Percentiles rank a stretch among this genome's conserved stretches.
Evolutionary conservation across 1,140 invertebrate genomes (phyloP).

Genomic region (Drosophila jambulina): DNA sequence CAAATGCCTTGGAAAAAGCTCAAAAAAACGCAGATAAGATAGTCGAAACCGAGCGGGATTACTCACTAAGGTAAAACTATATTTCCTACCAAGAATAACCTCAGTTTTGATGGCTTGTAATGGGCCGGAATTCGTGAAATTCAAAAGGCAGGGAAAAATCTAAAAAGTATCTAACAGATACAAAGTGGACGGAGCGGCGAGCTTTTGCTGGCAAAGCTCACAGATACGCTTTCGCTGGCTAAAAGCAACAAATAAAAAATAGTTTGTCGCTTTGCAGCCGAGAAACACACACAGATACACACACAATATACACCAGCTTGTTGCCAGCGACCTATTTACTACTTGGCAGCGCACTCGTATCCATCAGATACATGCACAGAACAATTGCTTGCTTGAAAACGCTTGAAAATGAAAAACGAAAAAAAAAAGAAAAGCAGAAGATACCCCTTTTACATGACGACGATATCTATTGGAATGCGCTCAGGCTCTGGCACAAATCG

Average conservation of each 20-base stretch:
- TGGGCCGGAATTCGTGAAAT: constrained; percentile 15
- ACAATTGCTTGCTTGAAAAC: constrained; percentile 26
- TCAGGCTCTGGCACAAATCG: constrained; percentile 6
- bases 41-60: constrained; percentile 14
- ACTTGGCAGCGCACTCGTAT: constrained; percentile 37
- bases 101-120: background rate
- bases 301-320: constrained; percentile 20
- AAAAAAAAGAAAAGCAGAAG: constrained; percentile 1
- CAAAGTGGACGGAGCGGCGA: constrained; percentile 30
- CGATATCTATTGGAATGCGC: constrained; percentile 50
- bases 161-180: constrained; percentile 41
- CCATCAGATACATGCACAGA: constrained; percentile 55
- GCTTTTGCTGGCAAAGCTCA: constrained; percentile 45
- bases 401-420: constrained; percentile 5
- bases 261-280: constrained; percentile 45
- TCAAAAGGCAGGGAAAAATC: constrained; percentile 11
- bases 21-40: constrained; percentile 31
- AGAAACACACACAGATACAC: background rate
- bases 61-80: constrained; percentile 5
- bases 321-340: constrained; percentile 59
- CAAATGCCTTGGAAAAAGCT: constrained; percentile 46
- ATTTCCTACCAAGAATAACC: background rate
- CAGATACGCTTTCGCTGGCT: constrained; percentile 27
- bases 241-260: constrained; percentile 43
- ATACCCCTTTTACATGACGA: constrained; percentile 3